A percentile compares a stretch with the other conserved stretches of the same genome.
phyloP scores from a whole-genome alignment of 1,140 invertebrate genomes.

The Drosophila micromelanica region DNA sequence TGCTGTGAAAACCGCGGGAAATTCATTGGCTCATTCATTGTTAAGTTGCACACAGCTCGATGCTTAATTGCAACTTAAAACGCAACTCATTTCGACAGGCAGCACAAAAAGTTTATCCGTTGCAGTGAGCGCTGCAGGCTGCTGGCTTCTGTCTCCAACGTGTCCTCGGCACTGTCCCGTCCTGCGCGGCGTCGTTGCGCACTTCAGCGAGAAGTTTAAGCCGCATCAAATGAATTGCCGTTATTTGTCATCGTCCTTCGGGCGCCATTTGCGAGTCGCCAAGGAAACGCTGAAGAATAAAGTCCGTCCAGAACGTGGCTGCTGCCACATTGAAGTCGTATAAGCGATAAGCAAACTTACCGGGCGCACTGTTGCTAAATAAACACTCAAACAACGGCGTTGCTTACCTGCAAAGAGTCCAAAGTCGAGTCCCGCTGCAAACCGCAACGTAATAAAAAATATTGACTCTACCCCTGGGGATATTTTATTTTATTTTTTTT shows the following conservation, averaged over 20 bases:
- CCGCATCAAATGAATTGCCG: conserved; percentile 73
- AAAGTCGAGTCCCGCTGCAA: conserved; percentile 24
- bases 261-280: conserved; percentile 49
- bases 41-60: conserved; percentile 42
- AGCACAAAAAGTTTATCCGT: conserved; percentile 27
- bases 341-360: conserved; percentile 59
- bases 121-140: conserved; percentile 20
- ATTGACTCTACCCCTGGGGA: conserved; percentile 33
- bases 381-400: conserved; percentile 56
- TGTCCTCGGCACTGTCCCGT: background rate
- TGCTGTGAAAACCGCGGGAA: conserved; percentile 11
- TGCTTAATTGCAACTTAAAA: conserved; percentile 77
- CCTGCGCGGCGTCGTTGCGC: conserved; percentile 55
- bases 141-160: too few relatives aligned
- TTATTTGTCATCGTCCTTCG: conserved; percentile 64
- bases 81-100: conserved; percentile 64
- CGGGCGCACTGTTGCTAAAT: conserved; percentile 61
- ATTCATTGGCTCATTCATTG: conserved; percentile 15
- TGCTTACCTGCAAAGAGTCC: conserved; percentile 48
- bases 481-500: background rate
- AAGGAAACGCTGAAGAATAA: conserved; percentile 15
- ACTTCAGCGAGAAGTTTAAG: conserved; percentile 67
- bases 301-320: conserved; percentile 1
- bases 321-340: conserved; percentile 15
- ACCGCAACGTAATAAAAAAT: conserved; percentile 58